These are phyloP conservation scores for Lepus americanus DNA, from an alignment of 2,113 vertebrate genomes.

Conservation along the genomic window DNA sequence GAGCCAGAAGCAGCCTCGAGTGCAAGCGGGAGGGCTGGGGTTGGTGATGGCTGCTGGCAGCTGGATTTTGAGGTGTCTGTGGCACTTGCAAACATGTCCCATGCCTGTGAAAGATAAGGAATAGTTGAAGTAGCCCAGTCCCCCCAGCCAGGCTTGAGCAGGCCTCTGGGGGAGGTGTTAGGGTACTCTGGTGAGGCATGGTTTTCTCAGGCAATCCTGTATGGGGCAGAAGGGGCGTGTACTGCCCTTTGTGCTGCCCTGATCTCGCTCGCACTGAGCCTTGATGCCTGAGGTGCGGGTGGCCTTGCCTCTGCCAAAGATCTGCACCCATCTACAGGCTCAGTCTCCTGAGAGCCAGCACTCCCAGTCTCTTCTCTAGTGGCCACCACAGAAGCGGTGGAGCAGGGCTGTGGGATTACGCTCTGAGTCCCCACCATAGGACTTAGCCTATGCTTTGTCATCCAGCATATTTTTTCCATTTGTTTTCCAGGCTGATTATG, in stretches of 20 bases:
- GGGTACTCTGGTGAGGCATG: not conserved
- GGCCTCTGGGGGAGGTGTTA: not conserved
- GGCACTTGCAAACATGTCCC: not conserved
- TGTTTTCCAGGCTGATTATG: not conserved
- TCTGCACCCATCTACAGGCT: not conserved
- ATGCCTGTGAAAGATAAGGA: not conserved
- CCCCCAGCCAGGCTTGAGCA: not conserved
- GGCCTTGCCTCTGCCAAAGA: too few relatives aligned
- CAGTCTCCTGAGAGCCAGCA: not conserved
- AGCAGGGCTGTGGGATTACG: not conserved
- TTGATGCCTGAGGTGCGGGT: not conserved
- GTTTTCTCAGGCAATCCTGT: not conserved
- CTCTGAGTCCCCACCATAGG: not conserved
- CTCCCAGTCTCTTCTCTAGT: not conserved
- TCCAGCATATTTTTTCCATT: not conserved
- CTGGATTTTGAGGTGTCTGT: too few relatives aligned
- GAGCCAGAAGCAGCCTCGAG: accelerated
- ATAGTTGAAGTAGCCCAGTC: not conserved
- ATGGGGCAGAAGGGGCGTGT: not conserved
- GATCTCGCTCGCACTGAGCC: not conserved
- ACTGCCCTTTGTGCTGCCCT: accelerated
- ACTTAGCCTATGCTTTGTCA: not conserved
- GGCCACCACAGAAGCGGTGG: not conserved
- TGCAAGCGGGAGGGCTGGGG: not conserved
- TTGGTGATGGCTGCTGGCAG: not conserved